phyloP scores from a whole-genome alignment of 2,888 invertebrate genomes.

The Aplocera efformata region DNA sequence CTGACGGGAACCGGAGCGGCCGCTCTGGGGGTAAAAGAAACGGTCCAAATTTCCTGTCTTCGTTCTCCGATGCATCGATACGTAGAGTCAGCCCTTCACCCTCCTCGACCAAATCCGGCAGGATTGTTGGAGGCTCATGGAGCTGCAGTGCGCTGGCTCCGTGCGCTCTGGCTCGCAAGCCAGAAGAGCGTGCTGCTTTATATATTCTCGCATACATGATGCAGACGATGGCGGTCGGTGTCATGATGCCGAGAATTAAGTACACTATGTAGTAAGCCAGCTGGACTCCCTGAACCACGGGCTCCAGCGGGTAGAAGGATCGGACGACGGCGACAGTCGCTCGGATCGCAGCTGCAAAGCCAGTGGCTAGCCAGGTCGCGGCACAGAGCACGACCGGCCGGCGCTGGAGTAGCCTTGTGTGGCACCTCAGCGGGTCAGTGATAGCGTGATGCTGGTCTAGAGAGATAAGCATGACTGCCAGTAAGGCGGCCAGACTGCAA shows the following conservation, averaged over 20 bases:
- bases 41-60: conserved; percentile 62
- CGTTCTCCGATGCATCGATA: conserved; percentile 62
- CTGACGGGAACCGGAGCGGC: conserved; percentile 68
- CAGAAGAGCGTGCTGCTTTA: conserved; percentile 87
- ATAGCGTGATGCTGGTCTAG: conserved; percentile 80
- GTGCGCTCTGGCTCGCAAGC: conserved; percentile 66
- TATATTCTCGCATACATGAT: conserved; percentile 88
- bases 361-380: conserved; percentile 76
- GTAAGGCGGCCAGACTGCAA: conserved; percentile 61
- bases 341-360: conserved; percentile 57
- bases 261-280: conserved; percentile 62
- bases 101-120: conserved; percentile 67
- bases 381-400: conserved; percentile 72
- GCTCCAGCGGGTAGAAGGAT: conserved; percentile 52
- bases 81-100: conserved; percentile 68
- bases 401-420: conserved; percentile 72
- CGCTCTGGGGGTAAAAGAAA: conserved; percentile 69
- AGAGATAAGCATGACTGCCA: conserved; percentile 65
- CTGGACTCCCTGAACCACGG: conserved; percentile 53
- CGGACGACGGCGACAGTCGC: conserved; percentile 55
- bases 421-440: conserved; percentile 73
- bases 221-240: conserved; percentile 82
- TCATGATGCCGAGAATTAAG: conserved; percentile 57
- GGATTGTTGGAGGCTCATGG: conserved; percentile 63
- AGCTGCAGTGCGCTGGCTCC: conserved; percentile 77